Base-by-base conservation (phyloP, 1,140 invertebrate species). In the Pseudomyrmex sp. region DNA sequence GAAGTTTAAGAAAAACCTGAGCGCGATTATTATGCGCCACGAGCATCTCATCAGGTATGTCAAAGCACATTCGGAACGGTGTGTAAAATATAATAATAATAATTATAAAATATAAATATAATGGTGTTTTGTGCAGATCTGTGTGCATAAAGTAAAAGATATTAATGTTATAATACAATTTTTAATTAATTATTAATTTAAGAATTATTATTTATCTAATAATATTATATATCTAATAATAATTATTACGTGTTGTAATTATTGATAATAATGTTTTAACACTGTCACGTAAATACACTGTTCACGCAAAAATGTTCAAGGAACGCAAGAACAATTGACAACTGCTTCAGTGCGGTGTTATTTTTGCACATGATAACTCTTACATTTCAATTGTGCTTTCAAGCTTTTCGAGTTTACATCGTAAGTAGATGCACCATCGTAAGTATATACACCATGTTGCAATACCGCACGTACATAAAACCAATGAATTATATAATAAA, bases 41-140 rank as follows among this genome's bases (percentile, higher is more conserved):
- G 85, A 91, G 18, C 65, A 88, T 70, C 82, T 90, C 3, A 90
- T 85, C 18, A 59, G 69, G 88, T 90, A 68, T 15, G 44, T n/a
- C 18, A 4, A 7, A 59, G 18, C 18, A 44, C 18, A 13, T 73
- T 2, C 13, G 9, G 7, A 50, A 50, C 35, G 5, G 50, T 13
- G 13, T 10, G 10, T 1, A 52, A 52, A 52, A 50, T 13, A 52
- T 0, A 35, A 7, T 0, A 35, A 35, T 35, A 35, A 35, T 35
- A 35, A 35, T 18, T 18, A 18, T n/a, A 18, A 18, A 35, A 35
- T 5, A 35, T 35, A 35, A 35, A 35, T 35, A 35, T 35, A 35
- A 35, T 35, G 4, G 0, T 35, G 35, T 35, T 35, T 35, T 35
- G 4, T 5, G 35, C 35, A 7, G 35, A 7, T 35, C 5, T 35